A percentile compares a stretch with the other conserved stretches of the same genome.
Conservation (phyloP, 2,113 vertebrate species). For the Apteryx mantelli region DNA sequence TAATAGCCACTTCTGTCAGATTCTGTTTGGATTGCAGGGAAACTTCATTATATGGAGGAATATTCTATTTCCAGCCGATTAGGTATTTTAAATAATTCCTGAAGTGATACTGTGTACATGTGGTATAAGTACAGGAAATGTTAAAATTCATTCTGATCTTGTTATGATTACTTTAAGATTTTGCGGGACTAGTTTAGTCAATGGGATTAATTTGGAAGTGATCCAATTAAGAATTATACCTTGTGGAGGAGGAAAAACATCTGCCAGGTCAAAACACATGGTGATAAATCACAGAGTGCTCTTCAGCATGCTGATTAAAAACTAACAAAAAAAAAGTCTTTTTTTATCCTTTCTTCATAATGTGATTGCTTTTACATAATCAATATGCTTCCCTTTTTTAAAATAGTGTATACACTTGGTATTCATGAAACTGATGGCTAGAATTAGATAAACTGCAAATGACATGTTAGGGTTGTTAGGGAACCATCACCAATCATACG, state of each 20-base stretch:
- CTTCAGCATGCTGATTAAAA: slow-evolving; percentile 5
- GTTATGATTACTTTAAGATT: neutral
- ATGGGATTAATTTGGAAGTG: slow-evolving; percentile 33
- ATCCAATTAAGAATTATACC: slow-evolving; percentile 16
- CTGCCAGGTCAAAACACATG: neutral
- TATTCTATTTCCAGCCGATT: neutral
- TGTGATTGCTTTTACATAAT: neutral
- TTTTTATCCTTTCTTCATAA: neutral
- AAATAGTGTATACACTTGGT: neutral
- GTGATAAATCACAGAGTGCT: slow-evolving; percentile 19
- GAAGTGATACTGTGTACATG: neutral
- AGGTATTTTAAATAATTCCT: neutral
- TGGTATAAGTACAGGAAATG: neutral
- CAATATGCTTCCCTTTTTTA: neutral
- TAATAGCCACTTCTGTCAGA: neutral
- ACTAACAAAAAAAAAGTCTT: neutral
- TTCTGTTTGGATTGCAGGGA: neutral
- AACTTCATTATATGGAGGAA: neutral
- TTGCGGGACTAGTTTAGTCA: neutral
- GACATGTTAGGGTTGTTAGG: neutral
- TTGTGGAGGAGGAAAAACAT: slow-evolving; percentile 23
- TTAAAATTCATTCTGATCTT: neutral
- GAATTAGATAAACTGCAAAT: neutral
- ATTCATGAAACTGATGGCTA: neutral
- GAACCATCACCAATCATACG: neutral